These are phyloP conservation scores for Microcebus griseorufus DNA, from an alignment of 2,113 vertebrate species.

Conservation along the genomic window DNA sequence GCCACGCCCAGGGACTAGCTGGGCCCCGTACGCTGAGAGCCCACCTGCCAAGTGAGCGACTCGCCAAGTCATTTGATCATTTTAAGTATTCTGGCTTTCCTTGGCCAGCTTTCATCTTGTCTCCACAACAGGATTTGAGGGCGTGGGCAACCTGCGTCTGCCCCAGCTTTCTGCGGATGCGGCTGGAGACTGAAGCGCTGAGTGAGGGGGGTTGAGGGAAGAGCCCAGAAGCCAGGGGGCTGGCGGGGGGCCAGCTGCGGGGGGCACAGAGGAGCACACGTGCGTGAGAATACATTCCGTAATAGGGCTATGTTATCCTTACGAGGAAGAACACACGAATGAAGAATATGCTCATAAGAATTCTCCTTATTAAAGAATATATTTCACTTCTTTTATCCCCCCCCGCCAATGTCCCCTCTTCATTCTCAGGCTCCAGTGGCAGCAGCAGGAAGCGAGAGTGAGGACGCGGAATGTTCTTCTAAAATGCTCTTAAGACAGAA, in stretches of 20 bases:
- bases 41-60: accelerated
- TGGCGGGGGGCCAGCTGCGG: not conserved
- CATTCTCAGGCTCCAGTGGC: not conserved
- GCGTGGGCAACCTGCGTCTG: not conserved
- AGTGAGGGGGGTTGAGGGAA: not conserved
- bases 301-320: not conserved
- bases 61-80: not conserved
- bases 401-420: not conserved
- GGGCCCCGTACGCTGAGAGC: not conserved
- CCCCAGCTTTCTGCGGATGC: too few relatives aligned
- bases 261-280: too few relatives aligned
- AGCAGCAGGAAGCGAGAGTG: not conserved
- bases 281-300: not conserved
- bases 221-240: too few relatives aligned
- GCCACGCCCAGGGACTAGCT: not conserved
- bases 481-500: not conserved
- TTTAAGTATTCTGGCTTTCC: not conserved
- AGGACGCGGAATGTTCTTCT: too few relatives aligned
- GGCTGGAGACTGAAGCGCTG: not conserved
- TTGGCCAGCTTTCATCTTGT: not conserved
- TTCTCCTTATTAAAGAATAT: conserved; percentile 25
- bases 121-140: not conserved
- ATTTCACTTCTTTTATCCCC: not conserved
- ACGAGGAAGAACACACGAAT: not conserved
- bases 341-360: not conserved